Evolutionary conservation across 2,888 invertebrate genomes (phyloP).

Genomic region (Chrysolina haemoptera): DNA sequence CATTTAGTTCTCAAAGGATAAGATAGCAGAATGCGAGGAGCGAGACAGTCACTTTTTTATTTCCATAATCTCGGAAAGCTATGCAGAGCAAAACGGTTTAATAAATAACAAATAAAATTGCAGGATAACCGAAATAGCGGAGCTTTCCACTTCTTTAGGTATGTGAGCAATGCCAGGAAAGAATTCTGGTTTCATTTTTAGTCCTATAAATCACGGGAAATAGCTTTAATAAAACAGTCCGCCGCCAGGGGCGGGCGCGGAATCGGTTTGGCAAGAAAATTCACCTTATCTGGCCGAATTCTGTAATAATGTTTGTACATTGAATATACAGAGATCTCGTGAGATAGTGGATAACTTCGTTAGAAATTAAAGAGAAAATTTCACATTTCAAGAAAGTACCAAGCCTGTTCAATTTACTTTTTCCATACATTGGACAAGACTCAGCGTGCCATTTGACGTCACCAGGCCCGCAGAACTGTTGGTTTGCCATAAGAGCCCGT

Average conservation of each 20-base stretch:
- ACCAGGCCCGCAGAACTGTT: too few relatives aligned
- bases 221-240: slow-evolving; percentile 68
- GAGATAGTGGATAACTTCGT: too few relatives aligned
- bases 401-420: too few relatives aligned
- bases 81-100: slow-evolving; percentile 46
- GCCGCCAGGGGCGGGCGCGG: slow-evolving; percentile 43
- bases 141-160: slow-evolving; percentile 66
- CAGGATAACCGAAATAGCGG: slow-evolving; percentile 40
- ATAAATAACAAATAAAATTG: slow-evolving; percentile 45
- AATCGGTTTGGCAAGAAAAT: too few relatives aligned
- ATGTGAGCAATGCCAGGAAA: slow-evolving; percentile 66
- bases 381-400: too few relatives aligned
- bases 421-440: too few relatives aligned
- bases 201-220: slow-evolving; percentile 68
- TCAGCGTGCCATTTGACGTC: too few relatives aligned
- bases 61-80: slow-evolving; percentile 41
- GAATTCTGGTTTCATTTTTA: slow-evolving; percentile 69
- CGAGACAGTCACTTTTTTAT: slow-evolving; percentile 32
- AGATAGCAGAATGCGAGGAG: slow-evolving; percentile 27
- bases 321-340: too few relatives aligned
- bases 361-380: too few relatives aligned
- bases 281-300: too few relatives aligned
- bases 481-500: too few relatives aligned
- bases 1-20: slow-evolving; percentile 28
- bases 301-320: too few relatives aligned